phyloP scores from a whole-genome alignment of 2,888 invertebrate genomes.

The Odontocerum albicorne region DNA sequence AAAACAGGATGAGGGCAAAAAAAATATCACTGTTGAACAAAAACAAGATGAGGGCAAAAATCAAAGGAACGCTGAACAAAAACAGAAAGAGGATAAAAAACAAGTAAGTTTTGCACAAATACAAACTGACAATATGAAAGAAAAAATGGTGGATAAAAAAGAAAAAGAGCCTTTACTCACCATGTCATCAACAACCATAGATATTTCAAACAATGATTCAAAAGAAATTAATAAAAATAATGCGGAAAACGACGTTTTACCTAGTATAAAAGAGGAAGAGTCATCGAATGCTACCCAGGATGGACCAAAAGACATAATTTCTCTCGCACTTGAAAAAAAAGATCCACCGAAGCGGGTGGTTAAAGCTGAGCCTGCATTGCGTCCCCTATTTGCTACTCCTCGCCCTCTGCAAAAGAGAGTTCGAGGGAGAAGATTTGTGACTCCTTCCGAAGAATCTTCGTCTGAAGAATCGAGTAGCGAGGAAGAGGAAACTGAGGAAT shows the following conservation, averaged over 20 bases:
- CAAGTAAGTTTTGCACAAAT: too few relatives aligned
- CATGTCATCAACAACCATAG: too few relatives aligned
- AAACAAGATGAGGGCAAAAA: too few relatives aligned
- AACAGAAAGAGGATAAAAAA: too few relatives aligned
- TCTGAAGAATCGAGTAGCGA: slow-evolving; percentile 28
- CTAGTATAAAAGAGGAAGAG: slow-evolving; percentile 6
- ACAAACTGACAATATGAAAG: too few relatives aligned
- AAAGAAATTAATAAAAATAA: neutral
- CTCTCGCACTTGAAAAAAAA: neutral
- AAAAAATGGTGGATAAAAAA: too few relatives aligned
- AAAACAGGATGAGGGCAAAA: too few relatives aligned
- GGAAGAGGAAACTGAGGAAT: slow-evolving; percentile 39
- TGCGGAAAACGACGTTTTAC: neutral
- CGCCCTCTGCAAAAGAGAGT: slow-evolving; percentile 60
- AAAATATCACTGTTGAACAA: too few relatives aligned
- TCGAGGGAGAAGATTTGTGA: slow-evolving; percentile 51
- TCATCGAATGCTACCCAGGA: slow-evolving; percentile 2
- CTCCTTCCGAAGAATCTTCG: slow-evolving; percentile 42
- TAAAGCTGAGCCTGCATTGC: slow-evolving; percentile 58
- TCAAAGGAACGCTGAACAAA: too few relatives aligned
- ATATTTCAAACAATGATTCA: too few relatives aligned
- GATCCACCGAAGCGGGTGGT: slow-evolving; percentile 43
- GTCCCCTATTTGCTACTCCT: slow-evolving; percentile 62
- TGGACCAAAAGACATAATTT: too few relatives aligned
- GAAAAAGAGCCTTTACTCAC: too few relatives aligned